Evolutionary conservation across 1,140 invertebrate species (phyloP).

Genomic region (Tetragnatha versicolor): DNA sequence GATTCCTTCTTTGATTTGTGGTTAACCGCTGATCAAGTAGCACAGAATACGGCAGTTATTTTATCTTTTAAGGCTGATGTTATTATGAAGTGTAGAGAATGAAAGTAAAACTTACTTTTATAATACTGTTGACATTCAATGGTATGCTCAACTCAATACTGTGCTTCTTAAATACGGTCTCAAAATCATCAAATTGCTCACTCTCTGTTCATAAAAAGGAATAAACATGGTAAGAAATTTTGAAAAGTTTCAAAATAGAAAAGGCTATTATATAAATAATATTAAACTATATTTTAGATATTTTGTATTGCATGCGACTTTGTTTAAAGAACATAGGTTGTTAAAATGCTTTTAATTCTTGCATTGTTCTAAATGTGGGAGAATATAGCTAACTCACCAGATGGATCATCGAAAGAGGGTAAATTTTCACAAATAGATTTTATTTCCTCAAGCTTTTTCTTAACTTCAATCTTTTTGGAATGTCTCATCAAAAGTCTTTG

Average conservation of each 20-base stretch:
- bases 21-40: too few relatives aligned
- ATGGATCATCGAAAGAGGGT: constrained; percentile 29
- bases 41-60: too few relatives aligned
- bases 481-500: constrained; percentile 61
- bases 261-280: too few relatives aligned
- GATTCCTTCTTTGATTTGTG: too few relatives aligned
- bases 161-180: constrained; percentile 28
- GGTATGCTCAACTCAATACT: constrained; percentile 20
- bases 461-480: constrained; percentile 72
- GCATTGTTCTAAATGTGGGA: background rate
- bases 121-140: constrained; percentile 32
- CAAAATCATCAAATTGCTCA: constrained; percentile 32
- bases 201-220: too few relatives aligned
- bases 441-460: constrained; percentile 80
- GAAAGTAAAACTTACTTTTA: constrained; percentile 7
- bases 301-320: too few relatives aligned
- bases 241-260: too few relatives aligned
- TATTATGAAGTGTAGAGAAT: too few relatives aligned
- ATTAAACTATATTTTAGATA: too few relatives aligned
- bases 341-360: background rate
- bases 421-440: constrained; percentile 72
- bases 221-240: too few relatives aligned
- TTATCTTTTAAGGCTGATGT: too few relatives aligned
- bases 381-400: constrained; percentile 21
- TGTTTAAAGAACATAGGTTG: too few relatives aligned